phyloP scores from a whole-genome alignment of 2,888 invertebrate genomes.

The Eristalinus aeneus region DNA sequence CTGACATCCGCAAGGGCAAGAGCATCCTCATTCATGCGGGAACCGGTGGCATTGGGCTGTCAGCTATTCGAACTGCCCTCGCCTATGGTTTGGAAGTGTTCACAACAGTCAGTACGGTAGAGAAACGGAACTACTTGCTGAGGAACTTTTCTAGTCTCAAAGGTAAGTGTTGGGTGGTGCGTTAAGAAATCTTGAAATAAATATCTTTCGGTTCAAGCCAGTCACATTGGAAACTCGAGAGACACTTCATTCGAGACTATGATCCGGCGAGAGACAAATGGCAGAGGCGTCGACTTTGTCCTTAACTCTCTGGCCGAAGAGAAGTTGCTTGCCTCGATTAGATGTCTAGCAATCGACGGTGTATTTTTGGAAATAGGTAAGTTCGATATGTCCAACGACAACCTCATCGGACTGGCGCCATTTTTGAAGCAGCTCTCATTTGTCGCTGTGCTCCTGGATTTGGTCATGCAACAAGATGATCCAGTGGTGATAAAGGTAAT shows the following conservation, averaged over 20 bases:
- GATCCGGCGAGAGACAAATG: constrained; percentile 89
- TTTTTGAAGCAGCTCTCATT: constrained; percentile 88
- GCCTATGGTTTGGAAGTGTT: constrained; percentile 85
- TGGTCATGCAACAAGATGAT: not conserved
- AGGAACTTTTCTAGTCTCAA: constrained; percentile 82
- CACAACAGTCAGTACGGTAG: constrained; percentile 86
- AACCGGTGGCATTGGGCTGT: constrained; percentile 89
- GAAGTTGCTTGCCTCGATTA: constrained; percentile 88
- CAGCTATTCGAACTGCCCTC: constrained; percentile 87
- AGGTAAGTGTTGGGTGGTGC: constrained; percentile 80
- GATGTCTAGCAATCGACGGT: constrained; percentile 84
- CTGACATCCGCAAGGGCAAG: constrained; percentile 78
- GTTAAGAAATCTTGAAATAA: not conserved
- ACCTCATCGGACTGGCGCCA: constrained; percentile 83
- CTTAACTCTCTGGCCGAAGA: constrained; percentile 96
- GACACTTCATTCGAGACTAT: constrained; percentile 93
- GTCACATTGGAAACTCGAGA: constrained; percentile 92
- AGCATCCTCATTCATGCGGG: constrained; percentile 83
- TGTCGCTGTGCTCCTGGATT: constrained; percentile 89
- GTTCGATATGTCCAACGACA: constrained; percentile 88
- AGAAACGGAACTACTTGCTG: constrained; percentile 85
- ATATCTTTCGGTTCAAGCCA: constrained; percentile 73
- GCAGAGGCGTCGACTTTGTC: constrained; percentile 94
- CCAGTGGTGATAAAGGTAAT: not conserved
- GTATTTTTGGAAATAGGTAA: constrained; percentile 93